These are phyloP conservation scores for Globia sparganii DNA, from an alignment of 2,888 invertebrate species.

Conservation along the genomic window DNA sequence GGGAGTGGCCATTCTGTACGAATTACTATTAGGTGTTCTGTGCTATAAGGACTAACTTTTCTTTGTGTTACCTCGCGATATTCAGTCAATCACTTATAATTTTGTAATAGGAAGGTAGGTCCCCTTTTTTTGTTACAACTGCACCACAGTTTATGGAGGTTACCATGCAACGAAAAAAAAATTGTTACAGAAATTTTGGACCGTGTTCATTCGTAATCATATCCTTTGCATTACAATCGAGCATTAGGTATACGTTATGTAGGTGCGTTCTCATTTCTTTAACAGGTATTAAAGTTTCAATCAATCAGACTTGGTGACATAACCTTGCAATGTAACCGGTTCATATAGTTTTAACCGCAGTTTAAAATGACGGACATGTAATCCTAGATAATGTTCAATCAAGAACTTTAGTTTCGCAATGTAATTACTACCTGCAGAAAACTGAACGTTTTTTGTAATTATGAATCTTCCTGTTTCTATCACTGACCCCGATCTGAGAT, in stretches of 20 bases:
- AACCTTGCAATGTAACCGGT: conserved; percentile 47
- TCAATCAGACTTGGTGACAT: conserved; percentile 47
- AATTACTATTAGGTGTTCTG: too few species aligned
- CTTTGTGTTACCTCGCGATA: not conserved
- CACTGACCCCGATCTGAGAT: conserved; percentile 17
- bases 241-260: not conserved
- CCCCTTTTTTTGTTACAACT: not conserved
- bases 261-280: conserved; percentile 27
- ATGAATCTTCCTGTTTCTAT: conserved; percentile 46
- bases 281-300: conserved; percentile 27
- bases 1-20: too few species aligned
- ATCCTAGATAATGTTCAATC: conserved; percentile 45
- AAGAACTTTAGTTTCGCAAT: conserved; percentile 42
- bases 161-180: not conserved
- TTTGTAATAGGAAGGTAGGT: not conserved
- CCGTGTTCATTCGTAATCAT: conserved; percentile 23
- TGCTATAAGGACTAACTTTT: not conserved
- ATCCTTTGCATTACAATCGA: conserved; percentile 28
- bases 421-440: conserved; percentile 22
- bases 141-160: not conserved
- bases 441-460: conserved; percentile 39
- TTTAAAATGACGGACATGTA: conserved; percentile 57
- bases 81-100: not conserved
- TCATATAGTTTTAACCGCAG: not conserved
- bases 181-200: not conserved